Conservation (phyloP, 2,888 invertebrate genomes). For the Rhagium mordax region DNA sequence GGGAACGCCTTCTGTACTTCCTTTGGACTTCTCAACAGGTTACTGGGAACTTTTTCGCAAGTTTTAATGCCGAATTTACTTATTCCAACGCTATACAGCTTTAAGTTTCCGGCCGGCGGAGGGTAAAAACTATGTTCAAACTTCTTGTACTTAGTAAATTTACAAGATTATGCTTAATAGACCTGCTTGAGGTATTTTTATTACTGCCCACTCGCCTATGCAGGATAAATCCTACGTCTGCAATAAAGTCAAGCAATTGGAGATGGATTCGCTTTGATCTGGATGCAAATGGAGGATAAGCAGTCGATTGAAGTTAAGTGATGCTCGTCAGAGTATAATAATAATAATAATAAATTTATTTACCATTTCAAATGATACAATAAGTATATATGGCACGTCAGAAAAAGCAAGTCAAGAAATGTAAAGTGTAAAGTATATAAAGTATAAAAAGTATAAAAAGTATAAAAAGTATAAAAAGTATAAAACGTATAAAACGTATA, state of each 20-base stretch:
- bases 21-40: slow-evolving; percentile 17
- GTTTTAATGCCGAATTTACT: slow-evolving; percentile 25
- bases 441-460: too few relatives aligned
- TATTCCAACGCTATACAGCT: slow-evolving; percentile 1
- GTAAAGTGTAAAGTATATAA: too few relatives aligned
- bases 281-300: too few relatives aligned
- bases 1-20: slow-evolving; percentile 5
- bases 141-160: slow-evolving; percentile 21
- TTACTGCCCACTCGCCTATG: slow-evolving; percentile 6
- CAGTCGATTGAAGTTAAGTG: too few relatives aligned
- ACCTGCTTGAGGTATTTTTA: slow-evolving; percentile 18
- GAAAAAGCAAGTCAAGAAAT: too few relatives aligned
- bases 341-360: too few relatives aligned
- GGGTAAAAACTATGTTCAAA: slow-evolving; percentile 7
- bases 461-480: too few relatives aligned
- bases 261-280: not conserved
- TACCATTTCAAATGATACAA: too few relatives aligned
- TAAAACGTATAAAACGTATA: too few relatives aligned
- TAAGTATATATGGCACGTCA: too few relatives aligned
- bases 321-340: too few relatives aligned
- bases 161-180: slow-evolving; percentile 9
- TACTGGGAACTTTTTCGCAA: slow-evolving; percentile 14
- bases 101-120: not conserved
- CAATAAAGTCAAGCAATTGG: not conserved
- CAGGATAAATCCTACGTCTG: not conserved